A percentile compares a stretch with the other conserved stretches of the same genome.
These are phyloP conservation scores for Prunella fulvescens DNA, from an alignment of 2,113 vertebrate species.

Conservation along the genomic window DNA sequence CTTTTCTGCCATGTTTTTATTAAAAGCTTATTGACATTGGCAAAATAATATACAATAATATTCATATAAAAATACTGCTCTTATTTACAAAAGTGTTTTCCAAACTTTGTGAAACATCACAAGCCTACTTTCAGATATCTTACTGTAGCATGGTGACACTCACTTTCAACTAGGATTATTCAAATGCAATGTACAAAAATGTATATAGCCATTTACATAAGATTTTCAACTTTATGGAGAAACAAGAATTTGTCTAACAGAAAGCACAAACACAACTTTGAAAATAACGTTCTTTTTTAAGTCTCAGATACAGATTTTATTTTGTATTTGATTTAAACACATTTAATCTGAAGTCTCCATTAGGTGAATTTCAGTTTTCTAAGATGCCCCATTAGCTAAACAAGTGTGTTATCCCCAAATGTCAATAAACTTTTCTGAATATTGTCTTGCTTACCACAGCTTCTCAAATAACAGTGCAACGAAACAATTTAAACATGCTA, in stretches of 20 bases:
- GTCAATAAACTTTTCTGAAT: not conserved
- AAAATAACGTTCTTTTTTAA: not conserved
- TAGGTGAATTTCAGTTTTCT: not conserved
- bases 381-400: not conserved
- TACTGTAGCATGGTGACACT: not conserved
- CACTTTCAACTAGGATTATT: not conserved
- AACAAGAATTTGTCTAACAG: not conserved
- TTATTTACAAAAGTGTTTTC: not conserved
- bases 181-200: not conserved
- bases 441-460: not conserved
- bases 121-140: not conserved
- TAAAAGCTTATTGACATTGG: not conserved
- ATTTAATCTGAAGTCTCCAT: not conserved
- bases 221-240: not conserved
- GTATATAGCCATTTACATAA: not conserved
- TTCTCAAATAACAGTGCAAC: not conserved
- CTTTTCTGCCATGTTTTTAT: not conserved
- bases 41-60: not conserved
- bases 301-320: not conserved
- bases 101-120: not conserved
- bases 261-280: not conserved
- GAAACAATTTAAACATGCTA: not conserved
- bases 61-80: not conserved
- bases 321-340: not conserved
- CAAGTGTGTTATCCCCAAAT: not conserved